Evolutionary conservation across 2,113 vertebrate species (phyloP), one percentile per base, ranked within the genome.

Genomic region (Motacilla tschutschensis): DNA sequence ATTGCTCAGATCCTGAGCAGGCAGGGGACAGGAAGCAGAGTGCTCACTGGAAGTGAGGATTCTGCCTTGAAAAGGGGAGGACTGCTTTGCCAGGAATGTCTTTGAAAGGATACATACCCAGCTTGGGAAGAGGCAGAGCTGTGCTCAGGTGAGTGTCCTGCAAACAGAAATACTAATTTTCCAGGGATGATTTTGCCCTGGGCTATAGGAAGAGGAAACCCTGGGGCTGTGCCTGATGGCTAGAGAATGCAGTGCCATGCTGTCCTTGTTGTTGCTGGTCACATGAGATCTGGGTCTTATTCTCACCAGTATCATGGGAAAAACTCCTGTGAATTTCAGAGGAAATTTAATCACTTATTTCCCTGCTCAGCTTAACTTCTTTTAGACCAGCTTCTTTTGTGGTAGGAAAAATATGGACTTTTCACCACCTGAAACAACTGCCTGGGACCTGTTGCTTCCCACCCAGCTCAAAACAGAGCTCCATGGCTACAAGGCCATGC

Each of bases 371-470:
- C 38, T 74, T 13, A 40, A 72, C 22, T 25, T 57, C 53, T 80
- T 84, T 83, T 35, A 88, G 60, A 36, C 10, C 20, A 69, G 5
- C 20, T 85, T 63, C 59, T 88, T 70, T 58, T 77, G 67, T 67
- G 38, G 60, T 38, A 84, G 69, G 41, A 74, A 71, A 88, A 93
- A 74, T 36, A 63, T 0, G 3, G 91, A 87, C 66, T 85, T 89
- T 72, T 78, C 33, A 86, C 26, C 89, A 91, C 80, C 88, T 89
- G 88, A 93, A 92, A 79, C 71, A 93, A 94, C 94, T 79, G 86
- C 70, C 80, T 86, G 75, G 78, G 82, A 94, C 78, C 47, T 79
- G 65, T 70, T 91, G 66, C 58, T 73, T 87, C 62, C 81, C 44
- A 33, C 35, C 25, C 31, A 0, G 36, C 85, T 70, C 69, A 17